Evolutionary conservation across 2,888 invertebrate genomes (phyloP).

Genomic region (Cheilosia pagana): DNA sequence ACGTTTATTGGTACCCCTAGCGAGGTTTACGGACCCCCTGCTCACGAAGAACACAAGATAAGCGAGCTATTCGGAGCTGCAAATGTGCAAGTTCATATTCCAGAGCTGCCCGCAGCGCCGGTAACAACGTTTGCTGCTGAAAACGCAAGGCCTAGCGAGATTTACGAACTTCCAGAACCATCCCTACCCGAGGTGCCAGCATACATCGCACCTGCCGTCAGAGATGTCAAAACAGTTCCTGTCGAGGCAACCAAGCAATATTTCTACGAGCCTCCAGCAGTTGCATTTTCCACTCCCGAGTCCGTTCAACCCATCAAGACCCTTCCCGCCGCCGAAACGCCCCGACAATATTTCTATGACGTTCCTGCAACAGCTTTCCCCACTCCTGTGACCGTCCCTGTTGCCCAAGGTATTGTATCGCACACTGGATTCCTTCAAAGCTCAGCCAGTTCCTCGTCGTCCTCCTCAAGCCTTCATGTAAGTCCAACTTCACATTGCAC

Average conservation of each 20-base stretch:
- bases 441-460: conserved; percentile 3
- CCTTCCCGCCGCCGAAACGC: neutral
- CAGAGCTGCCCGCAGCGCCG: neutral
- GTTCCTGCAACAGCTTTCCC: conserved; percentile 6
- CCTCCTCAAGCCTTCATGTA: conserved; percentile 32
- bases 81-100: neutral
- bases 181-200: neutral
- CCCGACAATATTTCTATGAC: neutral
- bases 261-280: neutral
- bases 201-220: neutral
- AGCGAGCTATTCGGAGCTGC: neutral
- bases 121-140: neutral
- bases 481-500: neutral
- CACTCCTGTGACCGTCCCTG: neutral
- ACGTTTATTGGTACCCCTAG: too few species aligned
- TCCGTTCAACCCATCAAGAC: neutral
- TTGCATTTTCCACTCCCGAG: neutral
- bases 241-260: neutral
- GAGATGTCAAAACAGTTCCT: neutral
- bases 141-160: neutral
- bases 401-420: neutral
- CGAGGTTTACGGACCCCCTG: conserved; percentile 3
- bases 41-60: neutral
- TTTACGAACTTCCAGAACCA: conserved; percentile 1
- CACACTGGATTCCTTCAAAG: conserved; percentile 12